Evolutionary conservation across 2,888 invertebrate species (phyloP), one percentile per base, ranked within the genome.

Genomic region (Watsonalla binaria): DNA sequence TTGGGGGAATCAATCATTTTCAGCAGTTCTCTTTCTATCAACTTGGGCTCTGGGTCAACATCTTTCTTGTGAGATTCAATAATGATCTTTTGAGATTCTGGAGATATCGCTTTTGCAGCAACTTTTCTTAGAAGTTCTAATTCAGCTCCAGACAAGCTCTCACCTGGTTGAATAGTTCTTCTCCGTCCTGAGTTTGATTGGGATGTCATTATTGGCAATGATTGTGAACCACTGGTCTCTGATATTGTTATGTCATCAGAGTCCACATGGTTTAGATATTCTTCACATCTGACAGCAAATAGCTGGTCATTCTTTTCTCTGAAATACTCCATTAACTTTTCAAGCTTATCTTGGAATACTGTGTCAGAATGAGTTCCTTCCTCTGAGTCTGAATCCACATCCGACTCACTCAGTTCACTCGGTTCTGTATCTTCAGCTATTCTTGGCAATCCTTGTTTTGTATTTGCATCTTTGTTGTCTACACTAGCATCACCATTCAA

Each of bases 281-380:
- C 93, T 60, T 92, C 91, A 80, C 93, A 93, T 65, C 92, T 91
- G 42, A 92, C 92, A 59, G 91, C 86, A 66, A 94, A 92, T 33
- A 95, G 76, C 60, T 91, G 91, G 79, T 96, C 95, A 62, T 95
- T 96, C 74, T 94, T 94, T 46, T 90, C 86, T 66, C 92, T 92
- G 71, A 96, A 94, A 68, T 93, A 93, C 54, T 93, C 93, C 93
- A 96, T 95, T 51, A 93, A 92, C 58, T 93, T 92, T 58, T 95
- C 94, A 14, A 96, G 83, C 76, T 94, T 95, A 59, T 95, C 95
- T 58, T 93, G 90, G 60, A 95, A 92, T 60, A 95, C 93, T 56
- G 90, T 89, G 47, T 94, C 93, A 59, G 93, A 92, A 68, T 94
- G 93, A 63, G 89, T 90, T 52, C 88, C 89, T 62, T 79, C 76